Conservation (phyloP, 1,140 invertebrate species). For the Drosophila ercepeae region DNA sequence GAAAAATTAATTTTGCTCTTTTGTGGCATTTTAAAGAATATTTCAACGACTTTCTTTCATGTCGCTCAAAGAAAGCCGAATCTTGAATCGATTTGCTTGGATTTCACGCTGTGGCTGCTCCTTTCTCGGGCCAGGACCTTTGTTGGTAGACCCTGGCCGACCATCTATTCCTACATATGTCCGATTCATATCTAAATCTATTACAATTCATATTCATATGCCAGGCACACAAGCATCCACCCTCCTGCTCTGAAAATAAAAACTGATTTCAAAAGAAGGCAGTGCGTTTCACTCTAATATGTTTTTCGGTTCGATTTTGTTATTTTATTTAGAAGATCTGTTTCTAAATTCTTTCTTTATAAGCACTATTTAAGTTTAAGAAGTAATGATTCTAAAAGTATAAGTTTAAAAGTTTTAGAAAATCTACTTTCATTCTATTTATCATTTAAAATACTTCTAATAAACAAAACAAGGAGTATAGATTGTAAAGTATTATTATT, state of each 20-base stretch:
- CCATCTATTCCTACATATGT: constrained; percentile 35
- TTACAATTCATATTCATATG: constrained; percentile 80
- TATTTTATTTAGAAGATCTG: not conserved
- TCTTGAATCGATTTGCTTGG: constrained; percentile 59
- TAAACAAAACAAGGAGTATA: too few relatives aligned
- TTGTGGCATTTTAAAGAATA: constrained; percentile 36
- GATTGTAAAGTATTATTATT: too few relatives aligned
- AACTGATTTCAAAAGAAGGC: not conserved
- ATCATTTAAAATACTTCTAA: too few relatives aligned
- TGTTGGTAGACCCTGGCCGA: constrained; percentile 11
- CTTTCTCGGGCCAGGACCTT: constrained; percentile 49
- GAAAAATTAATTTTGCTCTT: constrained; percentile 61
- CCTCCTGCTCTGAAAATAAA: not conserved
- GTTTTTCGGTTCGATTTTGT: not conserved
- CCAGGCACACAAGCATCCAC: constrained; percentile 34
- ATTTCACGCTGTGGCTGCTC: constrained; percentile 64
- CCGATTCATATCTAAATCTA: constrained; percentile 75
- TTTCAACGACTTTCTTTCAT: constrained; percentile 43
- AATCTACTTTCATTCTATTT: too few relatives aligned
- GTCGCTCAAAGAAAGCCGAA: constrained; percentile 26
- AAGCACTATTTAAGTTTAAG: too few relatives aligned
- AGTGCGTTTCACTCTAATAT: constrained; percentile 13
- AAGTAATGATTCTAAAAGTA: too few relatives aligned
- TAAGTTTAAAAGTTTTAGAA: too few relatives aligned
- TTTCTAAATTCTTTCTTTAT: too few relatives aligned